Conservation (phyloP, 1,140 invertebrate species). For the Macrobrachium nipponense region DNA sequence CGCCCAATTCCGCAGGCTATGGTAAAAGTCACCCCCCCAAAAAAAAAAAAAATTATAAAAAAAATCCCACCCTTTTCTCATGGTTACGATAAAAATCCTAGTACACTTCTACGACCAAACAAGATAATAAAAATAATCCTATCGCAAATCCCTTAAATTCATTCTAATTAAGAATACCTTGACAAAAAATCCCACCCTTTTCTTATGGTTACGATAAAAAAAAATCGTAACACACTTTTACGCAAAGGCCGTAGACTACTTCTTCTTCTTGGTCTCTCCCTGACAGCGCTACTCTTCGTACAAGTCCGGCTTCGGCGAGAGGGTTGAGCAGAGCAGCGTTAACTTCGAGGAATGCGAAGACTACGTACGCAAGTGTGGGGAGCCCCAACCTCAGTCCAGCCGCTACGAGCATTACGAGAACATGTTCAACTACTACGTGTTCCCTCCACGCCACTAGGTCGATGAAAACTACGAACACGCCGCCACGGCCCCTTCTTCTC, state of each 20-base stretch:
- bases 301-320: conserved; percentile 73
- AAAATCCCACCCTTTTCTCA: no score
- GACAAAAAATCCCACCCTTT: no score
- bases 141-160: no score
- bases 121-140: no score
- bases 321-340: conserved; percentile 72
- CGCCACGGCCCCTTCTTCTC: no score
- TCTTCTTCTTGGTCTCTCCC: conserved; percentile 37
- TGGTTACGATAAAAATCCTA: no score
- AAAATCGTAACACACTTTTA: neutral
- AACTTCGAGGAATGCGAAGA: conserved; percentile 75
- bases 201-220: no score
- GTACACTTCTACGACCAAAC: no score
- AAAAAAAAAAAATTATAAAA: no score
- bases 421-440: conserved; percentile 70
- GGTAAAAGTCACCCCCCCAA: no score
- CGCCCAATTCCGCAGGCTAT: no score
- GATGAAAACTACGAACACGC: neutral
- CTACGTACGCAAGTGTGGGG: conserved; percentile 68
- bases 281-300: conserved; percentile 73
- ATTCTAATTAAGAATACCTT: no score
- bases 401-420: conserved; percentile 70
- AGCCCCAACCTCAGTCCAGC: conserved; percentile 67
- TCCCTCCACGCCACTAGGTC: conserved; percentile 37
- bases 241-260: neutral